These are phyloP conservation scores for Pipa parva DNA, from an alignment of 2,113 vertebrate species.

Conservation along the genomic window DNA sequence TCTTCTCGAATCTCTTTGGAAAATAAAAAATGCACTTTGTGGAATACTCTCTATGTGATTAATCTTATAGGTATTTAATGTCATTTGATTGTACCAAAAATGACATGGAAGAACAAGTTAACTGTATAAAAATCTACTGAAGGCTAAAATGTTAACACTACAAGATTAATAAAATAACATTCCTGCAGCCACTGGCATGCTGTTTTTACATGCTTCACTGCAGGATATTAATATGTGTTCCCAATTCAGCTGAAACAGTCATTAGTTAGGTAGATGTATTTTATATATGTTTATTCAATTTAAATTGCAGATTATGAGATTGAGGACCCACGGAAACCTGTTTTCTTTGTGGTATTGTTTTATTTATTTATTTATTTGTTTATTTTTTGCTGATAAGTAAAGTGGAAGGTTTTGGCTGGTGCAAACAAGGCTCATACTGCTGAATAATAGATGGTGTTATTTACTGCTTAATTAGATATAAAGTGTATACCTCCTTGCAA, in stretches of 20 bases:
- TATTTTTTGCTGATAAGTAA: too few relatives aligned
- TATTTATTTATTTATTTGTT: too few relatives aligned
- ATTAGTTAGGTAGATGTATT: constrained; percentile 2
- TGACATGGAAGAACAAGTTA: neutral
- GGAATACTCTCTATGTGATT: neutral
- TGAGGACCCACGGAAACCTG: too few relatives aligned
- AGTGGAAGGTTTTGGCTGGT: too few relatives aligned
- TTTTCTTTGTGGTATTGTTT: too few relatives aligned
- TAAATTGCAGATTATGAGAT: neutral
- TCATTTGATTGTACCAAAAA: neutral
- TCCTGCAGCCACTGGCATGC: neutral
- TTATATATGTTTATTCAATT: constrained; percentile 12
- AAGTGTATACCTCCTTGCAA: too few relatives aligned
- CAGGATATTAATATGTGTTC: too few relatives aligned
- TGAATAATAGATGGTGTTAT: too few relatives aligned
- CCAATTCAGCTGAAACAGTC: neutral
- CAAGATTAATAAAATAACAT: constrained; percentile 1
- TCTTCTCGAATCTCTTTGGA: neutral
- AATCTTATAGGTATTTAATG: neutral
- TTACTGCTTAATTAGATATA: too few relatives aligned
- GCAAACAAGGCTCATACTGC: too few relatives aligned
- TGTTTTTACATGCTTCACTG: neutral
- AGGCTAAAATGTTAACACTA: neutral
- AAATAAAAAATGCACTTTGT: neutral
- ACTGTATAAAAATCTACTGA: neutral